Conservation (phyloP, 2,113 vertebrate species). For the Maccullochella peelii region DNA sequence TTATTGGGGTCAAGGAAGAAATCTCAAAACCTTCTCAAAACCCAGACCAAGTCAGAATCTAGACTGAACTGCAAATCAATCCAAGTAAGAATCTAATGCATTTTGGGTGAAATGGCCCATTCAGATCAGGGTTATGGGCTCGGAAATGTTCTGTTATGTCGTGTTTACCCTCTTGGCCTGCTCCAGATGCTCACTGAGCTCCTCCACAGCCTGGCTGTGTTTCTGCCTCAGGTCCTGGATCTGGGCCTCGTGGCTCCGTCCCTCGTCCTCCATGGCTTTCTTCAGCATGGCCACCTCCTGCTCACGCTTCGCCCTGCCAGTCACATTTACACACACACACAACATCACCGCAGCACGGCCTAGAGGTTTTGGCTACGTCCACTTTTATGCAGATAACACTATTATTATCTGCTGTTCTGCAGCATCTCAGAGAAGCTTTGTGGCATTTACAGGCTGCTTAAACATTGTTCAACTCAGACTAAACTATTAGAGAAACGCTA, state of each 20-base stretch:
- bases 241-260: constrained; percentile 89
- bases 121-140: no score
- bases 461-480: neutral
- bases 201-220: constrained; percentile 90
- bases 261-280: constrained; percentile 92
- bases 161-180: constrained; percentile 85
- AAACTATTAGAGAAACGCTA: no score
- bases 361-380: neutral
- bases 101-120: no score
- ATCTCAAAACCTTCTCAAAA: no score
- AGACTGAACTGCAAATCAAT: no score
- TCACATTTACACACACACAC: neutral
- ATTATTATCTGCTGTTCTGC: neutral
- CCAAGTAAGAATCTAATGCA: no score
- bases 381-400: constrained; percentile 23
- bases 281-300: constrained; percentile 93
- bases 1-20: no score
- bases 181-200: constrained; percentile 93
- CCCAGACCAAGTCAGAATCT: no score
- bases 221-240: constrained; percentile 95
- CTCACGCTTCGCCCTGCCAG: constrained; percentile 91
- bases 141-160: no score
- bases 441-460: neutral
- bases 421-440: neutral
- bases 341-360: fast-evolving